Evolutionary conservation across 2,797 vertebrate genomes (phyloP).

Genomic region (Enteromius viviparus): DNA sequence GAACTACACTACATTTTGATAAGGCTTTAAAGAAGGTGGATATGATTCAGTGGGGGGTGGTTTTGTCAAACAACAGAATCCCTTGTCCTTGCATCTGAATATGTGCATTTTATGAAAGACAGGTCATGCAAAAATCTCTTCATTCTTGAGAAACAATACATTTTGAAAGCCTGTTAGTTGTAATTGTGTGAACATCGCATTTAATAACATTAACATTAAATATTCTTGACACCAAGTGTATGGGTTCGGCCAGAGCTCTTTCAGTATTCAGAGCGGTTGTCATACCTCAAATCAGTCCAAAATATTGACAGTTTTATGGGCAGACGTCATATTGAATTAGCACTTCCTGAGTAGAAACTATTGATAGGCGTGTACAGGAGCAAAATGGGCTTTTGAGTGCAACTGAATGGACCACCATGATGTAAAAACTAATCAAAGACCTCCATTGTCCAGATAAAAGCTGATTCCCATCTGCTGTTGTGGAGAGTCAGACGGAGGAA

Average conservation of each 20-base stretch:
- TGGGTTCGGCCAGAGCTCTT: background rate
- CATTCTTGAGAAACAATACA: background rate
- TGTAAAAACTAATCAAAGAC: slow-evolving; percentile 68
- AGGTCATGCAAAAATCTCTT: background rate
- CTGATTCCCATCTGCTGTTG: slow-evolving; percentile 69
- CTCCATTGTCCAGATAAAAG: slow-evolving; percentile 69
- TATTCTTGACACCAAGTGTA: too few species aligned
- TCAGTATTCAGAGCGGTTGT: background rate
- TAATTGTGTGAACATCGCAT: background rate
- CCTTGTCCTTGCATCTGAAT: background rate
- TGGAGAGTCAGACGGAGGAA: slow-evolving; percentile 37
- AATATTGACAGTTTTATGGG: slow-evolving; percentile 1
- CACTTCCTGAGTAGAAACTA: slow-evolving; percentile 19
- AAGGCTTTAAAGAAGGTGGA: background rate
- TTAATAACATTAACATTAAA: background rate
- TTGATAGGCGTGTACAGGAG: slow-evolving; percentile 17
- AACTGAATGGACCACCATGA: slow-evolving; percentile 65
- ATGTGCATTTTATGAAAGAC: background rate
- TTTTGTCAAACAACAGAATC: background rate
- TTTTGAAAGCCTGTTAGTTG: background rate
- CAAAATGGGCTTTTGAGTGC: slow-evolving; percentile 45
- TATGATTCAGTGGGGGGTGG: background rate
- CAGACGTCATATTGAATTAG: background rate
- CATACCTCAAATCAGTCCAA: background rate
- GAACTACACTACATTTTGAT: background rate